These are phyloP conservation scores for Rhizoglyphus robini DNA, from an alignment of 1,140 invertebrate species.

Conservation along the genomic window DNA sequence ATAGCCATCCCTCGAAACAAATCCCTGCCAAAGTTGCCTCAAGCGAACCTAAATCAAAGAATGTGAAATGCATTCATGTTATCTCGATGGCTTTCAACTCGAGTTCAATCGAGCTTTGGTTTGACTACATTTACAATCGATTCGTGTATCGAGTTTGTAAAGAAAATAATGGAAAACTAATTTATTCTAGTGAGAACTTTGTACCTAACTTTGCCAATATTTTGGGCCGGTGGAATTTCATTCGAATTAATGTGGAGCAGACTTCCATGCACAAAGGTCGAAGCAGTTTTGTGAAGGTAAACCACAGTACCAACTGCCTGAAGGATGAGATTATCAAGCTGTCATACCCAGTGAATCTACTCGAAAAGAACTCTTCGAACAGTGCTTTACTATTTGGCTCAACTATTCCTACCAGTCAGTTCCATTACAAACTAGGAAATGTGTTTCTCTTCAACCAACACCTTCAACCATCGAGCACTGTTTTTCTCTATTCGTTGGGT, in stretches of 20 bases:
- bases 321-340: conserved; percentile 5
- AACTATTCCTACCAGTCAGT: neutral
- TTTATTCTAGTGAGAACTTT: conserved; percentile 1
- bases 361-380: neutral
- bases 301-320: conserved; percentile 4
- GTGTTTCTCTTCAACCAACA: conserved; percentile 3
- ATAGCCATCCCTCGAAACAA: neutral
- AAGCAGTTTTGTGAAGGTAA: neutral
- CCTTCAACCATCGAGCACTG: neutral
- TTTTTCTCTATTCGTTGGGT: conserved; percentile 13
- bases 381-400: neutral
- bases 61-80: conserved; percentile 13
- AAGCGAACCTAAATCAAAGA: neutral
- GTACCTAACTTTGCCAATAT: neutral
- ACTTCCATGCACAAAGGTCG: neutral
- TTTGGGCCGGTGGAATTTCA: conserved; percentile 15
- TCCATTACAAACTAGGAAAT: conserved; percentile 7
- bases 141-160: neutral
- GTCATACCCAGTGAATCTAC: neutral
- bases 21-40: neutral
- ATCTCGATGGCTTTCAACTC: conserved; percentile 13
- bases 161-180: neutral
- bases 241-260: conserved; percentile 18
- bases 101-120: conserved; percentile 18
- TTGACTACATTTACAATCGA: neutral